Conservation (phyloP, 2,888 invertebrate species). For the Limnephilus marmoratus region DNA sequence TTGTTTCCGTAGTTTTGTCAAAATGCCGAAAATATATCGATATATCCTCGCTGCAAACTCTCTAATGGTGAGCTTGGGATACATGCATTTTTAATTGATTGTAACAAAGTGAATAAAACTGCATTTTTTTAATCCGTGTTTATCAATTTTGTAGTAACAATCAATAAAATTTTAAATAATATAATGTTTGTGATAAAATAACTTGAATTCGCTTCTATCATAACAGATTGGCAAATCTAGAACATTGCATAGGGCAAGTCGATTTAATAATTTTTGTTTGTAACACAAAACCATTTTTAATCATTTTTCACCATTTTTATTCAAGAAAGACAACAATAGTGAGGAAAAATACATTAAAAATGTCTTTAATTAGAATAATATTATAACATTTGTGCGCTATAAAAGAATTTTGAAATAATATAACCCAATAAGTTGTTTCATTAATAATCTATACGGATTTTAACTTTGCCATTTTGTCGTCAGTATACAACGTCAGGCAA, state of each 20-base stretch:
- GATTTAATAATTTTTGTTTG: background rate
- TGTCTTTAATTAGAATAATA: conserved; percentile 2
- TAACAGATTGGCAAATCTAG: background rate
- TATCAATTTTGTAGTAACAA: too few relatives aligned
- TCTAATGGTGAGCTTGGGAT: too few relatives aligned
- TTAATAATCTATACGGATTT: too few relatives aligned
- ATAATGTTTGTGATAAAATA: too few relatives aligned
- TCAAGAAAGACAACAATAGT: background rate
- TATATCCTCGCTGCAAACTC: background rate
- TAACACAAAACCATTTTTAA: background rate
- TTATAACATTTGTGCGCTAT: background rate
- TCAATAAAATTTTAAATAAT: too few relatives aligned
- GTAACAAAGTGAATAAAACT: too few relatives aligned
- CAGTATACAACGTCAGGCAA: too few relatives aligned
- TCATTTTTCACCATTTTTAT: background rate
- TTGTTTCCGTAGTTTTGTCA: too few relatives aligned
- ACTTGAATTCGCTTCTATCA: too few relatives aligned
- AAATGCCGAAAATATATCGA: background rate
- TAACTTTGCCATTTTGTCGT: too few relatives aligned
- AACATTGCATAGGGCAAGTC: background rate
- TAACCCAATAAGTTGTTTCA: background rate
- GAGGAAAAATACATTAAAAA: background rate
- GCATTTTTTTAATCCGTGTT: too few relatives aligned
- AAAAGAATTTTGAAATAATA: background rate
- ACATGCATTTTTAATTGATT: too few relatives aligned